Conservation (phyloP, 1,140 invertebrate species). For the Meloidogyne floridensis region DNA sequence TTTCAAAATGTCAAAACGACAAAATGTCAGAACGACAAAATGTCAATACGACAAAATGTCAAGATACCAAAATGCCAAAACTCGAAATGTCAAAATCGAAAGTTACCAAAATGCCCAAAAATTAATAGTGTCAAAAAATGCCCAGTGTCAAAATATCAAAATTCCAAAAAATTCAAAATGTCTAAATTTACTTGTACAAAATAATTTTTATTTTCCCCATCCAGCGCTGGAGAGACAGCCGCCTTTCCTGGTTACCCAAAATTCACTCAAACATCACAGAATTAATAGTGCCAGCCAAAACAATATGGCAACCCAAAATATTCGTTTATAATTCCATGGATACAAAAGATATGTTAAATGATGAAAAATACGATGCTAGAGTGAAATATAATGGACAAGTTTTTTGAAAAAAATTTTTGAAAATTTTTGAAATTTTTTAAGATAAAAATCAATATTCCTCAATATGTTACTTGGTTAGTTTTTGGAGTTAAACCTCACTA, state of each 20-base stretch:
- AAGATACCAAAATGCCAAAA: too few relatives aligned
- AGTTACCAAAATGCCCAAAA: too few relatives aligned
- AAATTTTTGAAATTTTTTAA: neutral
- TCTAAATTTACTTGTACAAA: too few relatives aligned
- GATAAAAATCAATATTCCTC: constrained; percentile 61
- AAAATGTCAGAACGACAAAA: too few relatives aligned
- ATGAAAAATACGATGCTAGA: constrained; percentile 54
- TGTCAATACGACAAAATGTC: too few relatives aligned
- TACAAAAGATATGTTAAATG: constrained; percentile 61
- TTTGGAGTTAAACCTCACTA: too few relatives aligned
- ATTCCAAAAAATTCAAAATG: too few relatives aligned
- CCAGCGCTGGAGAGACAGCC: constrained; percentile 47
- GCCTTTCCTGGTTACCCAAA: constrained; percentile 41
- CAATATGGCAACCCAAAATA: constrained; percentile 54
- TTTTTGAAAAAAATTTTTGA: neutral
- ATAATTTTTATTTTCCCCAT: neutral
- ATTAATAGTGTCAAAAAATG: too few relatives aligned
- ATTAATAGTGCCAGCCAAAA: constrained; percentile 48
- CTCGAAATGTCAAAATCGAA: too few relatives aligned
- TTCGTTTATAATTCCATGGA: constrained; percentile 59
- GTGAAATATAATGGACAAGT: constrained; percentile 44
- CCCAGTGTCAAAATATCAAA: too few relatives aligned
- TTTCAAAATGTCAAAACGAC: too few relatives aligned
- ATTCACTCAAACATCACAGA: constrained; percentile 42
- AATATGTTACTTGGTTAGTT: constrained; percentile 45